Evolutionary conservation across 1,140 invertebrate species (phyloP).

Genomic region (Schlechtendalia chinensis): DNA sequence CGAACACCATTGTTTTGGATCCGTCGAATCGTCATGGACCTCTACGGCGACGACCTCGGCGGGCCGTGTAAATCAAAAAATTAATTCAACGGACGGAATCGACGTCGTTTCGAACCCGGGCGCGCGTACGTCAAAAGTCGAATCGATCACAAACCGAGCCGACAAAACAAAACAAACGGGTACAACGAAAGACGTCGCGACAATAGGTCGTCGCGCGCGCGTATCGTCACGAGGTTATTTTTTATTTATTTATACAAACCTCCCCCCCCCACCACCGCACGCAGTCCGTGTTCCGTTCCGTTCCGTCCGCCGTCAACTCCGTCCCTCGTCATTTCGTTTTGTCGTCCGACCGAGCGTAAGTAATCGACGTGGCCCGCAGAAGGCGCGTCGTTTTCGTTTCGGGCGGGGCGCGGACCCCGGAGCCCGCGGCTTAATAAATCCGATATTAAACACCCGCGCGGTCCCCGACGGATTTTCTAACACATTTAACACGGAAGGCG

Average conservation of each 20-base stretch:
- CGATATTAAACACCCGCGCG: slow-evolving; percentile 45
- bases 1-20: no score
- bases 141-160: slow-evolving; percentile 31
- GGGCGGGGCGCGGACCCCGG: neutral
- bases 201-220: slow-evolving; percentile 11
- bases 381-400: slow-evolving; percentile 41
- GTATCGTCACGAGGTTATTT: slow-evolving; percentile 14
- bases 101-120: no score
- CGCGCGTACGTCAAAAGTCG: slow-evolving; percentile 31
- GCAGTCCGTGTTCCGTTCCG: no score
- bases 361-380: slow-evolving; percentile 42
- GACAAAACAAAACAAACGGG: slow-evolving; percentile 9
- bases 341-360: slow-evolving; percentile 40
- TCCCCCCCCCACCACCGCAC: no score
- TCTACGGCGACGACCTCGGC: no score
- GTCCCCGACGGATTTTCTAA: slow-evolving; percentile 46
- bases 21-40: no score
- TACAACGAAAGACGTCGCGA: slow-evolving; percentile 22
- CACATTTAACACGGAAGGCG: slow-evolving; percentile 44
- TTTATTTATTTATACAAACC: no score
- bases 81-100: no score
- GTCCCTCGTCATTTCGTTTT: slow-evolving; percentile 39
- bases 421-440: slow-evolving; percentile 47
- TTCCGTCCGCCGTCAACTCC: no score
- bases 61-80: no score